These are phyloP conservation scores for Morpho achilles DNA, from an alignment of 2,888 invertebrate species.

Conservation along the genomic window DNA sequence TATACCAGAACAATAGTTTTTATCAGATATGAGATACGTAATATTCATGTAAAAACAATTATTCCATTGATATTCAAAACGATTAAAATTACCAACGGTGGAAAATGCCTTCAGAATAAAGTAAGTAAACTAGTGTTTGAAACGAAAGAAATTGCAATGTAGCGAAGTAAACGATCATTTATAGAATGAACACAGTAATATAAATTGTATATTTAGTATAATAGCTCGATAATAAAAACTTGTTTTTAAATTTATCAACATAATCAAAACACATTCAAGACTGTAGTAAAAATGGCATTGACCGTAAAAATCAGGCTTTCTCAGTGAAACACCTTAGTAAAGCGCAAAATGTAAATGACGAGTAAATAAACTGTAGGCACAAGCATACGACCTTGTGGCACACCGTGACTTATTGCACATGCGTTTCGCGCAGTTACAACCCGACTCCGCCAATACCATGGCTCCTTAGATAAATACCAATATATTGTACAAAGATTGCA, in stretches of 20 bases:
- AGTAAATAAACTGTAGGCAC: conserved; percentile 28
- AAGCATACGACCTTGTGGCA: conserved; percentile 52
- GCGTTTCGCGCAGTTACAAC: conserved; percentile 46
- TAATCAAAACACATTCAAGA: conserved; percentile 2
- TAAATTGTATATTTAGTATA: background rate
- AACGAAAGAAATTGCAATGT: too few relatives aligned
- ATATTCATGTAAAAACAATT: too few relatives aligned
- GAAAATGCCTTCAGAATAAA: too few relatives aligned
- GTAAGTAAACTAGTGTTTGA: too few relatives aligned
- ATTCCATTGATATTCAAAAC: too few relatives aligned
- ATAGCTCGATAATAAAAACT: background rate
- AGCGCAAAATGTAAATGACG: conserved; percentile 18
- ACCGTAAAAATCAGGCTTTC: conserved; percentile 20
- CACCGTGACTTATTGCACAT: conserved; percentile 43
- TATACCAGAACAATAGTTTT: too few relatives aligned
- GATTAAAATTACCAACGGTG: too few relatives aligned
- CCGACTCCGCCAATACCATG: conserved; percentile 40
- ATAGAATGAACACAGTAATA: too few relatives aligned
- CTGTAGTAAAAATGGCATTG: conserved; percentile 21
- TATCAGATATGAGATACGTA: too few relatives aligned
- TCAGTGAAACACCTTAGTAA: conserved; percentile 16
- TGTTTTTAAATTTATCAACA: conserved; percentile 2
- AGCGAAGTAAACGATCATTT: too few relatives aligned
- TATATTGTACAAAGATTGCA: conserved; percentile 15
- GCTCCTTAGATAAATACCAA: conserved; percentile 25